Conservation (phyloP, 2,113 vertebrate genomes). For the Trinectes maculatus region DNA sequence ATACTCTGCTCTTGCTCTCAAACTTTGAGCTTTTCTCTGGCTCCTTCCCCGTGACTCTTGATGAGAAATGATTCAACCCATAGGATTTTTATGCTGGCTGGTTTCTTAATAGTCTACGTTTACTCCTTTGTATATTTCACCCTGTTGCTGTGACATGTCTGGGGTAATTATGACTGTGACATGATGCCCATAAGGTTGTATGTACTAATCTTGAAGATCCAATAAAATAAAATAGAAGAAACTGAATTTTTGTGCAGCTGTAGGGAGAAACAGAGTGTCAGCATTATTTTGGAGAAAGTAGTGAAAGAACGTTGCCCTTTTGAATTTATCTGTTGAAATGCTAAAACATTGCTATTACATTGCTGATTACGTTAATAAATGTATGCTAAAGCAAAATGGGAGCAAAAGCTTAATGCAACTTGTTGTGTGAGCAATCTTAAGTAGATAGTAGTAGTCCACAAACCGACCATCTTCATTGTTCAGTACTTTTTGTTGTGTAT, state of each 20-base stretch:
- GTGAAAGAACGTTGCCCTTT: too few relatives aligned
- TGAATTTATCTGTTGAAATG: too few relatives aligned
- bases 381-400: too few relatives aligned
- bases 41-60: not conserved
- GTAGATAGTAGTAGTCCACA: too few relatives aligned
- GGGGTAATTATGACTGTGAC: too few relatives aligned
- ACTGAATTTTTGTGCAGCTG: not conserved
- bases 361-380: too few relatives aligned
- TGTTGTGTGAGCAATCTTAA: not conserved
- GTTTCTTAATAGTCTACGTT: not conserved
- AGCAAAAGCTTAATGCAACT: not conserved
- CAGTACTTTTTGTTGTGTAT: too few relatives aligned
- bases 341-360: too few relatives aligned
- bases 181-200: too few relatives aligned
- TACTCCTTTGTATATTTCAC: not conserved
- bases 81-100: not conserved
- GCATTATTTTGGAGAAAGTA: too few relatives aligned
- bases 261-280: not conserved
- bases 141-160: not conserved
- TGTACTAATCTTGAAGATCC: not conserved
- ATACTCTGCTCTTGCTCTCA: not conserved
- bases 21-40: not conserved
- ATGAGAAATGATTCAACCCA: constrained; percentile 15
- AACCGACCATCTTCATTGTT: too few relatives aligned
- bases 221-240: not conserved